Evolutionary conservation across 2,797 vertebrate genomes (phyloP), one percentile per base, ranked within the genome.

Genomic region (Glossophaga mutica): DNA sequence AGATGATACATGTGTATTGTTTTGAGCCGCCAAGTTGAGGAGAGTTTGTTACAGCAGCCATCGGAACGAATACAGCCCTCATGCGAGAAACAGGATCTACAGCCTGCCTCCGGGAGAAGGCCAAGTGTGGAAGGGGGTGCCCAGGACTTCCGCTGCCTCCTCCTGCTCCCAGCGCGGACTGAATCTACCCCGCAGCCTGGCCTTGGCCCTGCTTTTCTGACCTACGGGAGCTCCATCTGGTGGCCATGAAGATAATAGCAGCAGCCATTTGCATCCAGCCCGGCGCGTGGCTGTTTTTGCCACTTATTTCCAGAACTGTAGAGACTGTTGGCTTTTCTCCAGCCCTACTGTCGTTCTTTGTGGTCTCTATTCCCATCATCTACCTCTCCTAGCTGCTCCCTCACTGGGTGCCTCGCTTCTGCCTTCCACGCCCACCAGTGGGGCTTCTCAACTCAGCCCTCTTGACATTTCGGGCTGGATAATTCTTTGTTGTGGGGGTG

Each of bases 271-370:
- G 24, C 22, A 16, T 55, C 12, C 44, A 15, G 24, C 16, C 26
- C 2, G 7, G 48, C 68, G 0, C 50, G 32, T 52, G 46, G 12
- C 71, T 52, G 48, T 52, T 15, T 76, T 73, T 74, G 48, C 22
- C 1, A 10, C 46, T 74, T 34, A 19, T 85, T 94, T 87, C 42
- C 50, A 71, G 76, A 95, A 77, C 44, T 39, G 55, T 82, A 52
- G 68, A 96, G 71, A 65, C 86, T 34, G 16, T n/a, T 22, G 0
- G 0, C 78, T 82, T 81, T 74, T 48, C 34, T 86, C 48, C 24
- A 52, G 67, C 32, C 34, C n/a, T 29, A 1, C n/a, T 34, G 6
- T 57, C 50, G 3, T 59, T 46, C 68, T 65, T 50, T n/a, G 4
- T 39, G 70, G 48, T 46, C 84, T 68, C 10, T 26, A 7, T 22